Percentiles rank a stretch among this genome's conserved stretches.
phyloP scores from a whole-genome alignment of 2,113 vertebrate genomes.

The Thalassoma bifasciatum region DNA sequence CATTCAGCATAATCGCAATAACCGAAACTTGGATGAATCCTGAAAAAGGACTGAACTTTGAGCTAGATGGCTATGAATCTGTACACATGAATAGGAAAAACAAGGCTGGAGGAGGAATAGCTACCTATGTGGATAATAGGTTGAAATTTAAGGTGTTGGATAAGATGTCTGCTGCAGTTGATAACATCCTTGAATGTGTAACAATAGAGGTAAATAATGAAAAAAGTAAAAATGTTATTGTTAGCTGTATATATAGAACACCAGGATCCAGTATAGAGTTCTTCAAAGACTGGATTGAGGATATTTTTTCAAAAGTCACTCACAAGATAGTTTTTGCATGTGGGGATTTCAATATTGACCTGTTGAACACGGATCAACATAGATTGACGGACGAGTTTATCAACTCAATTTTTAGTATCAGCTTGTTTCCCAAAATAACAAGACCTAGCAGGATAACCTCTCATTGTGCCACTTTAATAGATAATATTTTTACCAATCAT shows the following conservation, averaged over 20 bases:
- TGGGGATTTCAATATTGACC: constrained; percentile 8
- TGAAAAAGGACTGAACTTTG: not conserved
- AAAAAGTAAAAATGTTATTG: not conserved
- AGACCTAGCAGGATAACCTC: not conserved
- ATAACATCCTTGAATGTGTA: not conserved
- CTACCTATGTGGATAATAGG: not conserved
- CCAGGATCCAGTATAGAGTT: too few species aligned
- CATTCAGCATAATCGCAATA: not conserved
- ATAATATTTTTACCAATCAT: not conserved
- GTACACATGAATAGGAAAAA: not conserved
- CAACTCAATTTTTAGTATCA: not conserved
- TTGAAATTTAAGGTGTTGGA: not conserved
- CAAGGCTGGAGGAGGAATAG: not conserved
- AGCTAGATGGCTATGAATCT: not conserved
- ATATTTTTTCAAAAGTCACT: not conserved
- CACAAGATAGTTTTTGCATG: not conserved
- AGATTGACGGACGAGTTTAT: too few species aligned
- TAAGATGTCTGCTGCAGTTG: not conserved
- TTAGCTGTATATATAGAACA: too few species aligned
- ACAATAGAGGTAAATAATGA: not conserved
- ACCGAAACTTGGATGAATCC: not conserved
- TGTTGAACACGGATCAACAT: constrained; percentile 2
- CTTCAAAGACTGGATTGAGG: too few species aligned
- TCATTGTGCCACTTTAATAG: not conserved
- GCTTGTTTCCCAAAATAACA: not conserved